Evolutionary conservation across 2,113 vertebrate genomes (phyloP).

Genomic region (Phalacrocorax carbo): DNA sequence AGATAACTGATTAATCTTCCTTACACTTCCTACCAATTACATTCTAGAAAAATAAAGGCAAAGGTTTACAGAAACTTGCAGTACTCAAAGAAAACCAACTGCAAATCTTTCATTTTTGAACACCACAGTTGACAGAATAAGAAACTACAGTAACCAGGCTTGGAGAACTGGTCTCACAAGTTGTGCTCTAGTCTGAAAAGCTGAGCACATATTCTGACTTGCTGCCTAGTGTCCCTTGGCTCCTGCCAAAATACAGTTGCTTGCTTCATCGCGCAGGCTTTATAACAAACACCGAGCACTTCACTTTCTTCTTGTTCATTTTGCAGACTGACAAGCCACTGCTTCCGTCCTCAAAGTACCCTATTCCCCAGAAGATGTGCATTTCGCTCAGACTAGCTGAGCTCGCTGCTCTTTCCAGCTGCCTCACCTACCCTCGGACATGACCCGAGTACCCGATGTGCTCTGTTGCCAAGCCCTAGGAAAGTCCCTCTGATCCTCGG

Average conservation of each 20-base stretch:
- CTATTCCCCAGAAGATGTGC: background rate
- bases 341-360: background rate
- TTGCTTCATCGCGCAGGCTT: background rate
- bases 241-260: background rate
- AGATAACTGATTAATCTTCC: background rate
- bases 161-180: background rate
- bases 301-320: background rate
- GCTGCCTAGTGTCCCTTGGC: background rate
- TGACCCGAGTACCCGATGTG: background rate
- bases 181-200: background rate
- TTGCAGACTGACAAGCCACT: background rate
- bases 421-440: fast-evolving
- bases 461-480: background rate
- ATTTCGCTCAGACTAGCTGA: background rate
- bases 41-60: background rate
- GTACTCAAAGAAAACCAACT: background rate
- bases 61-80: background rate
- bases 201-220: fast-evolving
- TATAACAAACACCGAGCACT: background rate
- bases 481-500: background rate
- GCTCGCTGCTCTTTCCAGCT: background rate
- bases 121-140: background rate
- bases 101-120: background rate
- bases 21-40: background rate
- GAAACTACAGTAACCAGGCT: background rate